These are phyloP conservation scores for Microhierax caerulescens DNA, from an alignment of 2,797 vertebrate species.

Conservation along the genomic window DNA sequence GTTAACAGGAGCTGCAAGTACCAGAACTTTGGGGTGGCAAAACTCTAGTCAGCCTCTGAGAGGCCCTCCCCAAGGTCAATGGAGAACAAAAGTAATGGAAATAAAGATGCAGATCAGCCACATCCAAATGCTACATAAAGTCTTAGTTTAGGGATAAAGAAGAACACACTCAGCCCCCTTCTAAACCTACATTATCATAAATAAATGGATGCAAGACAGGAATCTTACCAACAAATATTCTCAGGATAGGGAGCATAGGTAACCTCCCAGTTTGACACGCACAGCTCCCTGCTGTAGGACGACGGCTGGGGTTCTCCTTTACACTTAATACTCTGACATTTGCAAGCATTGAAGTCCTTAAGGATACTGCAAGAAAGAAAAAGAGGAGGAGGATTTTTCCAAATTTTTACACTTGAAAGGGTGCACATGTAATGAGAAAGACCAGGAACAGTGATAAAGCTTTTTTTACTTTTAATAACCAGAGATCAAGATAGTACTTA, in stretches of 20 bases:
- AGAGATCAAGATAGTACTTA: background rate
- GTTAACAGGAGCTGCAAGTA: background rate
- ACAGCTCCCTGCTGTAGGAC: slow-evolving; percentile 73
- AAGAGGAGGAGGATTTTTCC: background rate
- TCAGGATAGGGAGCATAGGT: slow-evolving; percentile 86
- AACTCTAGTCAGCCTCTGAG: background rate
- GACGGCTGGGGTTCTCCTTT: slow-evolving; percentile 84
- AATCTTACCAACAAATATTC: slow-evolving; percentile 89
- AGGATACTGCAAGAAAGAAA: slow-evolving; percentile 81
- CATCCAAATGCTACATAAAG: background rate
- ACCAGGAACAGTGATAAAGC: background rate
- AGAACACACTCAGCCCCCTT: background rate
- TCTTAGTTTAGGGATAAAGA: background rate
- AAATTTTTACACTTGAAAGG: background rate
- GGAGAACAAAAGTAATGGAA: background rate
- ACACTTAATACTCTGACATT: slow-evolving; percentile 81
- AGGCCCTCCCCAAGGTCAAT: background rate
- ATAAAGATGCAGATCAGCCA: background rate
- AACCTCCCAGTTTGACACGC: slow-evolving; percentile 83
- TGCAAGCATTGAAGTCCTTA: slow-evolving; percentile 92
- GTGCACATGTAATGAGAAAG: background rate
- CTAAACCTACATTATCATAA: background rate
- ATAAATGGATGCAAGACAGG: background rate
- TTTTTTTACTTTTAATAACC: background rate
- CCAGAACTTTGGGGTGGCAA: background rate